Evolutionary conservation across 2,888 invertebrate species (phyloP), one percentile per base, ranked within the genome.

Genomic region (Artemia sinica): DNA sequence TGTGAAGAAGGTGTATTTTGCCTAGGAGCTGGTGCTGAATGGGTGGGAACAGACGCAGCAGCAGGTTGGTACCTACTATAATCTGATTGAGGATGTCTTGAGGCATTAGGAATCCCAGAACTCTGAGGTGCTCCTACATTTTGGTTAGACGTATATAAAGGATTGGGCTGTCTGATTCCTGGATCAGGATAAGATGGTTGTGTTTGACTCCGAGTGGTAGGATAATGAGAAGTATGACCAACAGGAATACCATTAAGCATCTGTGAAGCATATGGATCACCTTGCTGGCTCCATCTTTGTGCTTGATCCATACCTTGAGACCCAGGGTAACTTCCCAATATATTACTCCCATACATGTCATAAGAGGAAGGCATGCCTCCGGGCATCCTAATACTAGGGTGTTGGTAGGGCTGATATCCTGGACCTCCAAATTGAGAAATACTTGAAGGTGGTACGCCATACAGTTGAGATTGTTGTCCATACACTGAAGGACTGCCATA

Each of bases 281-380:
- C 28, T 28, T 58, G 63, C 63, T 58, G 63, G 28, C 63, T 58
- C 63, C 63, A 58, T 58, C 63, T 58, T 58, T n/a, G n/a, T 58
- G 63, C 63, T 28, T 58, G 63, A 58, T 58, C 63, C 63, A 58
- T 18, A 58, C 14, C 28, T 58, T 58, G 63, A 18, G 63, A 58
- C 63, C 63, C 63, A 18, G 63, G 63, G 10, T 58, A 58, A 58
- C 28, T 58, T 18, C 63, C 28, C 28, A 58, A 58, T 41, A 41
- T 41, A 41, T 41, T 41, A 41, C 41, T 41, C 28, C 63, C 63
- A 58, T 58, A 58, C 63, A 58, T 58, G 63, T 58, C 63, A 58
- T 58, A 58, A 2, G 63, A 58, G 28, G 63, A 58, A 18, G 63
- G 63, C 28, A 58, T 58, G 63, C 63, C 28, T 28, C 63, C 63